Percentiles rank a stretch among this genome's conserved stretches.
Evolutionary conservation across 2,888 invertebrate species (phyloP).

Genomic region (Platycnemis pennipes): DNA sequence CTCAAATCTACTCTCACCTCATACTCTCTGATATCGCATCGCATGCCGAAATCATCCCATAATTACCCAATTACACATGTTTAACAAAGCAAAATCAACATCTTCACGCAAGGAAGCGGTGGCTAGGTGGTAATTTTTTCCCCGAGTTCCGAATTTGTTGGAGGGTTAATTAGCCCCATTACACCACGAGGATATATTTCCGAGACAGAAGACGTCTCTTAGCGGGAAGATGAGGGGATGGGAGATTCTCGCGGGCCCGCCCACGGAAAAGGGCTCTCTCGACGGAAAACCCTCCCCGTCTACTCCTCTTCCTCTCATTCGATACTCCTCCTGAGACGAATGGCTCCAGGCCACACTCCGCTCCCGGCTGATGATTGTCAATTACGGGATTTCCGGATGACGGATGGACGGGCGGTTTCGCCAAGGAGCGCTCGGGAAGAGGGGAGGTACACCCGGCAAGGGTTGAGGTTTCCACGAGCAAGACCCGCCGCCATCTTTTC

Average conservation of each 20-base stretch:
- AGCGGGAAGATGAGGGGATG: background rate
- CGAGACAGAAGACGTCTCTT: background rate
- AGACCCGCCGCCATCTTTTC: slow-evolving; percentile 21
- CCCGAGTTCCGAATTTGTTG: too few species aligned
- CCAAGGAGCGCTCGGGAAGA: background rate
- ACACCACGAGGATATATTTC: background rate
- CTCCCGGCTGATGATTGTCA: slow-evolving; percentile 51
- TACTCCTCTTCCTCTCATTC: background rate
- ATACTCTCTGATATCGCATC: too few species aligned
- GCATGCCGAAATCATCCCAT: too few species aligned
- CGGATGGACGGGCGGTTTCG: slow-evolving; percentile 51
- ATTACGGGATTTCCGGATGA: slow-evolving; percentile 56
- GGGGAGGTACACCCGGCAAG: background rate
- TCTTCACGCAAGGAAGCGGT: too few species aligned
- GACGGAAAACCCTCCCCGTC: background rate
- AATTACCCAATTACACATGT: too few species aligned
- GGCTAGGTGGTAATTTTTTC: too few species aligned
- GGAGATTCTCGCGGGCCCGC: background rate
- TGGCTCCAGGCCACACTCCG: background rate
- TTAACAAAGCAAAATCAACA: too few species aligned
- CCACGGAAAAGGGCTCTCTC: background rate
- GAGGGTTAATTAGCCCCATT: background rate
- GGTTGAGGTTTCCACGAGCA: slow-evolving; percentile 38
- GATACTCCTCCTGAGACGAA: background rate
- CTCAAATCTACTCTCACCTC: too few species aligned